Percentiles rank a stretch among this genome's conserved stretches.
phyloP scores from a whole-genome alignment of 37 sponge, comb jelly and placozoan species.

The Beroe forskalii region DNA sequence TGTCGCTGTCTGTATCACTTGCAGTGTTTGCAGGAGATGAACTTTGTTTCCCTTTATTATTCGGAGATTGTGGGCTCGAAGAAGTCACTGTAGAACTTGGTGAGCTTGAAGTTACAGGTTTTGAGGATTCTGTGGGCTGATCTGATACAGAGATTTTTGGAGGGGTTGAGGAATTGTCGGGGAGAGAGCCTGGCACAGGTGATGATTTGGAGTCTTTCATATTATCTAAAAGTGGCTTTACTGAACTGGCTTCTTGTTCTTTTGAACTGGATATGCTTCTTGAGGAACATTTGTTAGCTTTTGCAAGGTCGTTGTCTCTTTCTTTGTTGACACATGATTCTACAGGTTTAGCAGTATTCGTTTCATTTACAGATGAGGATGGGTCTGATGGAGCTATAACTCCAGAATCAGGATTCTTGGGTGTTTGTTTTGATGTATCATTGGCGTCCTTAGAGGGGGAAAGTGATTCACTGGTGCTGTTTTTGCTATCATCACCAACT shows the following conservation, averaged over 20 bases:
- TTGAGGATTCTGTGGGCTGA: background rate
- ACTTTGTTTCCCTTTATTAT: constrained; percentile 13
- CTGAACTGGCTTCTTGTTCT: background rate
- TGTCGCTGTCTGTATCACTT: constrained; percentile 2
- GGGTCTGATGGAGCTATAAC: background rate
- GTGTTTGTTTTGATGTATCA: too few relatives aligned
- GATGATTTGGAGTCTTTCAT: background rate
- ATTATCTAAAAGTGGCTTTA: background rate
- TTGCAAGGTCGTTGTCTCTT: background rate
- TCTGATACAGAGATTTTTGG: too few relatives aligned
- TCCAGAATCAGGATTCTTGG: background rate
- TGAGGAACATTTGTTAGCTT: background rate
- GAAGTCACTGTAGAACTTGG: background rate
- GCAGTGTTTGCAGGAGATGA: background rate
- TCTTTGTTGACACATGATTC: background rate
- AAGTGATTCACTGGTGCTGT: background rate
- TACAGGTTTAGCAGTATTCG: background rate
- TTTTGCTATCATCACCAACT: background rate
- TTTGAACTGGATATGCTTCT: background rate
- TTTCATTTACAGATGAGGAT: background rate
- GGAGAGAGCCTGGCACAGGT: too few relatives aligned
- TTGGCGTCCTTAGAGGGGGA: background rate
- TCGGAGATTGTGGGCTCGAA: background rate
- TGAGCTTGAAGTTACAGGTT: background rate
- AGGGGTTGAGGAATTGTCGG: too few relatives aligned